phyloP scores from a whole-genome alignment of 2,797 vertebrate species.

The Megaceryle alcyon region DNA sequence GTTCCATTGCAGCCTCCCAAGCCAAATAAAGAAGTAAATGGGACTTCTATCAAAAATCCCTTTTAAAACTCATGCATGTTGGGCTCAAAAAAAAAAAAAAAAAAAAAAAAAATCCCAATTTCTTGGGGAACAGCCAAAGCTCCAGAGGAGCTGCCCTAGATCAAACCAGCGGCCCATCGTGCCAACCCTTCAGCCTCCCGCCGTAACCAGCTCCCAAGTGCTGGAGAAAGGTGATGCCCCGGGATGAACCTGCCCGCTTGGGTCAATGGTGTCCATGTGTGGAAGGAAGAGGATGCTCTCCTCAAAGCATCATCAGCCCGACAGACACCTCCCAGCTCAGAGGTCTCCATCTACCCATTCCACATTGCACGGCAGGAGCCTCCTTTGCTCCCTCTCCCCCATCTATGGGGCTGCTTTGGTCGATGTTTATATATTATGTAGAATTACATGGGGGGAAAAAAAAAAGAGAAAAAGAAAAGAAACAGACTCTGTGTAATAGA shows the following conservation, averaged over 20 bases:
- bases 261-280: fast-evolving
- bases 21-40: conserved; percentile 74
- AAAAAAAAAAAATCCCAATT: neutral
- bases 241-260: neutral
- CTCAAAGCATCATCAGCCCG: neutral
- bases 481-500: conserved; percentile 57
- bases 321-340: neutral
- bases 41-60: conserved; percentile 66
- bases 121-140: conserved; percentile 52
- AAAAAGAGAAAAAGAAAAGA: conserved; percentile 29
- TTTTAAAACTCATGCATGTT: conserved; percentile 11
- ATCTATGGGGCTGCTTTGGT: neutral
- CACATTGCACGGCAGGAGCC: neutral
- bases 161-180: neutral
- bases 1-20: conserved; percentile 60
- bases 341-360: neutral
- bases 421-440: neutral
- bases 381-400: neutral
- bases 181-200: neutral
- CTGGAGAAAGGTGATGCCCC: neutral
- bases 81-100: conserved; percentile 8
- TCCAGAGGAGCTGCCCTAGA: neutral
- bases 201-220: neutral
- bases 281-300: neutral
- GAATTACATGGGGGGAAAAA: neutral